Evolutionary conservation across 2,888 invertebrate species (phyloP).

Genomic region (Nesidiocoris tenuis): DNA sequence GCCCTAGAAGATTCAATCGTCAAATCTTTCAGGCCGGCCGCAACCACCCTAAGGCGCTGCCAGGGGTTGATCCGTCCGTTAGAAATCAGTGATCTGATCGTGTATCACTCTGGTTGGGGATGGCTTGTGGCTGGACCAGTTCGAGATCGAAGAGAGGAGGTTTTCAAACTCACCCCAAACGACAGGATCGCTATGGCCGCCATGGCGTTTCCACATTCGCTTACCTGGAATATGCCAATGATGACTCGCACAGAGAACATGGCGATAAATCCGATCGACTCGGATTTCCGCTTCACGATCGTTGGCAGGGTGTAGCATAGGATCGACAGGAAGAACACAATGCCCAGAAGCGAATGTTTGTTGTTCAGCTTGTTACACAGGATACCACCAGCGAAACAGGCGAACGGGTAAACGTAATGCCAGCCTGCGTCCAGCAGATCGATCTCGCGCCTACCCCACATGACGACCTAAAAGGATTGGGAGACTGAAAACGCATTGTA

Average conservation of each 20-base stretch:
- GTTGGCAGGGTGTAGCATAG: conserved; percentile 17
- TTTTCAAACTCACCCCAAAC: too few species aligned
- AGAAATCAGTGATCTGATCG: too few species aligned
- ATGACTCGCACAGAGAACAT: conserved; percentile 5
- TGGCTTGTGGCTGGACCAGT: too few species aligned
- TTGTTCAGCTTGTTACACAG: conserved; percentile 17
- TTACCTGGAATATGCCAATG: conserved; percentile 22
- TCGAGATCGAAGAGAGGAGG: too few species aligned
- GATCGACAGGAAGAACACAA: conserved; percentile 19
- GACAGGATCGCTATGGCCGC: too few species aligned
- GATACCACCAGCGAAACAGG: conserved; percentile 12
- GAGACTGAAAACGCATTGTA: too few species aligned
- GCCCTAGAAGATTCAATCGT: too few species aligned
- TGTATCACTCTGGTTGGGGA: too few species aligned
- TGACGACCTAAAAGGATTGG: conserved; percentile 14
- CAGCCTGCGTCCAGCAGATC: background rate
- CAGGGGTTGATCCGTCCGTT: too few species aligned
- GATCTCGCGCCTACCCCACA: conserved; percentile 6
- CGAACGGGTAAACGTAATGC: conserved; percentile 18
- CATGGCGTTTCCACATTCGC: too few species aligned
- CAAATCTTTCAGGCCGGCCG: too few species aligned
- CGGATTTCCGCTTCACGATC: conserved; percentile 2
- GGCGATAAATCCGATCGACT: conserved; percentile 7
- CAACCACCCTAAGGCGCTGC: too few species aligned
- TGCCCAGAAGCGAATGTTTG: conserved; percentile 16